phyloP scores from a whole-genome alignment of 2,797 vertebrate genomes.

The Neosilurus hyrtlii region DNA sequence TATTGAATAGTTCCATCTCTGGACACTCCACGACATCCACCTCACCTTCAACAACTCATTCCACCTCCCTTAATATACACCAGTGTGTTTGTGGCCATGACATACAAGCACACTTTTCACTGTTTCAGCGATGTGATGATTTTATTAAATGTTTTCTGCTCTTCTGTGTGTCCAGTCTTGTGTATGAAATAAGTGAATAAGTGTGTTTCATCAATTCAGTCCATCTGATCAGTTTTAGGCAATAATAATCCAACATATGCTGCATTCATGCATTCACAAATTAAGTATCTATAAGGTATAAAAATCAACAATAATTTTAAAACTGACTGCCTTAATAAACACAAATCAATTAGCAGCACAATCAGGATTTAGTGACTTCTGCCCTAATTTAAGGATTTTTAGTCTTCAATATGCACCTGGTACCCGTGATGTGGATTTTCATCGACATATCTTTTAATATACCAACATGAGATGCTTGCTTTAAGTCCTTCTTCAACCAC shows the following conservation, averaged over 20 bases:
- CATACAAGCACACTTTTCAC: too few relatives aligned
- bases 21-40: too few relatives aligned
- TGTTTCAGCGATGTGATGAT: not conserved
- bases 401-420: constrained; percentile 56
- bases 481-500: constrained; percentile 68
- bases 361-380: not conserved
- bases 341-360: not conserved
- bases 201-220: not conserved
- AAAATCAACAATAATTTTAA: not conserved
- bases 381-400: not conserved
- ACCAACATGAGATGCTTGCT: constrained; percentile 72
- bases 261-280: not conserved
- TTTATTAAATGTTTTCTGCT: constrained; percentile 1
- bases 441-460: constrained; percentile 69
- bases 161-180: not conserved
- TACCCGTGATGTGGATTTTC: constrained; percentile 60
- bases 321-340: not conserved
- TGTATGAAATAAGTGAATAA: not conserved
- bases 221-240: not conserved
- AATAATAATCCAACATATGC: not conserved
- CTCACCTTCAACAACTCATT: not conserved
- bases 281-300: not conserved
- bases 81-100: not conserved
- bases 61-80: not conserved
- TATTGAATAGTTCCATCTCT: too few relatives aligned